These are phyloP conservation scores for Machimus atricapillus DNA, from an alignment of 2,888 invertebrate species.

Conservation along the genomic window DNA sequence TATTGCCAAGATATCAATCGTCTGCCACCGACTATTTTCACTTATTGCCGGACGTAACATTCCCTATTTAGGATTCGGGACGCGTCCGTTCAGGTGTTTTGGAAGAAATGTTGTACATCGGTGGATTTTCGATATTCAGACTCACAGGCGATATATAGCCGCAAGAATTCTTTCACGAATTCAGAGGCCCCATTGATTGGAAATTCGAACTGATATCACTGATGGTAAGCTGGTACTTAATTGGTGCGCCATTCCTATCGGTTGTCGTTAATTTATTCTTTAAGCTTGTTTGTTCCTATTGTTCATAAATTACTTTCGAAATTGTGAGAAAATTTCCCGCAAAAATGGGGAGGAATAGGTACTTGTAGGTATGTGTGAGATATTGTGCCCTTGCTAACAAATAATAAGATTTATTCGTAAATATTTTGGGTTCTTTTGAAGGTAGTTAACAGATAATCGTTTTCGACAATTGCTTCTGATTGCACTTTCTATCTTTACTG, in stretches of 20 bases:
- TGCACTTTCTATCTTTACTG: neutral
- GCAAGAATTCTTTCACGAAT: constrained; percentile 35
- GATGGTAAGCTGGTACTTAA: neutral
- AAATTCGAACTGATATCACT: constrained; percentile 22
- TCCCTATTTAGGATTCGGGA: constrained; percentile 38
- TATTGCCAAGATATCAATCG: constrained; percentile 17
- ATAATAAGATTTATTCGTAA: neutral
- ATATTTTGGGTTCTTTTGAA: neutral
- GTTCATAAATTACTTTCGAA: neutral
- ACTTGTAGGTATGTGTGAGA: neutral
- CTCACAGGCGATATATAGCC: neutral
- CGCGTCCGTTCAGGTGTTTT: constrained; percentile 27
- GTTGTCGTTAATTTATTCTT: constrained; percentile 1
- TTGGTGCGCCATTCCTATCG: neutral
- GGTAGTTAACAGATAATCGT: neutral
- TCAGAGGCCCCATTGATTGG: constrained; percentile 2
- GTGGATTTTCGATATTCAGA: neutral
- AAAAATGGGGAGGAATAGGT: neutral
- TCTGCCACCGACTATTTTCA: constrained; percentile 16
- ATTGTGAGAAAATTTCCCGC: neutral
- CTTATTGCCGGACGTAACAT: constrained; percentile 8
- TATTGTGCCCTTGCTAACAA: neutral
- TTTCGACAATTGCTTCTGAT: neutral
- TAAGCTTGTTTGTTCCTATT: neutral
- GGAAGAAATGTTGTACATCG: neutral